Evolutionary conservation across 2,797 vertebrate species (phyloP), one percentile per base, ranked within the genome.

Genomic region (Sebastes glaucus): DNA sequence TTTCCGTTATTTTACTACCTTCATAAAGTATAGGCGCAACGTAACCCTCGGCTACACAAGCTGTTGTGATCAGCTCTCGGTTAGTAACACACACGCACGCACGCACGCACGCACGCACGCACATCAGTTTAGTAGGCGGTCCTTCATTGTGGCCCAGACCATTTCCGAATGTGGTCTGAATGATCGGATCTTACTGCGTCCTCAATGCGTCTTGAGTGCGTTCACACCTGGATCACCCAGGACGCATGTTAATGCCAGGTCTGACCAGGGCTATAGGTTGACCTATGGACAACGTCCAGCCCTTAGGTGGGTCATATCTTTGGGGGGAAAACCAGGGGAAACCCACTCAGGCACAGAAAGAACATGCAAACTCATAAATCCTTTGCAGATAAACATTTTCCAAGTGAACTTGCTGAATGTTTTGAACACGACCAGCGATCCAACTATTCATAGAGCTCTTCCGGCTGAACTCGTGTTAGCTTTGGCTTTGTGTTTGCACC

Each of bases 401-500:
- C 52, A 23, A 52, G 77, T 64, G 66, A 86, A 85, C 83, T 59
- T 30, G 22, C 71, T 71, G 78, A 82, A 67, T 78, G 60, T 79
- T 83, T 88, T 76, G 71, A 76, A 71, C 74, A 3, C 46, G 38
- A 49, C 84, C 78, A 57, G 35, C 49, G 1, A 28, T 75, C 71
- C 77, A 66, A 22, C 76, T 72, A 27, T 74, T 89, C 74, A 49
- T 66, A 33, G 74, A 66, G 70, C 76, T 75, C 62, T 71, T 82
- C 82, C 56, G 49, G 53, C 52, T 71, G 74, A 80, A 69, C 63
- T 75, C 20, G 7, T 79, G 71, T 88, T 85, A 69, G 82, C 66
- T 86, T 83, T 72, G 84, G 76, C 88, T 89, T 75, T 87, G 52
- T 81, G 70, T 81, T 77, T 77, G 66, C 86, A 80, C 78, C 85